Conservation (phyloP, 2,797 vertebrate species). For the Helostoma temminkii region DNA sequence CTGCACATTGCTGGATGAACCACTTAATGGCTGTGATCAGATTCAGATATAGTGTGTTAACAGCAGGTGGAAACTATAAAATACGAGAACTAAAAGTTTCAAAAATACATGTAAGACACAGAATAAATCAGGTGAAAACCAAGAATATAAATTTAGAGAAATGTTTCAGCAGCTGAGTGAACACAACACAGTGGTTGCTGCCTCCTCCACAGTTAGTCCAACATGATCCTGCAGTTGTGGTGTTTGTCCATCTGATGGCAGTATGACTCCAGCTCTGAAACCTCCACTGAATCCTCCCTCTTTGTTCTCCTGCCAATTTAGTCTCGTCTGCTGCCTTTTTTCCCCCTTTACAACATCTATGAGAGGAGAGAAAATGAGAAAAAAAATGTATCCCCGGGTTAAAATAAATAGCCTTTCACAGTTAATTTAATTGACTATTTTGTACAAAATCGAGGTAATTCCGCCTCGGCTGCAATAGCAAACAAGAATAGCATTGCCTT, state of each 20-base stretch:
- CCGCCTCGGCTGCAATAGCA: slow-evolving; percentile 79
- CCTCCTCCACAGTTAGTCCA: background rate
- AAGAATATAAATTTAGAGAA: background rate
- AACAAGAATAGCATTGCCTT: slow-evolving; percentile 84
- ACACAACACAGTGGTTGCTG: background rate
- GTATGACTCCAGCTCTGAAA: slow-evolving; percentile 78
- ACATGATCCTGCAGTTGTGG: slow-evolving; percentile 30
- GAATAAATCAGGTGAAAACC: background rate
- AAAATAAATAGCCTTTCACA: slow-evolving; percentile 89
- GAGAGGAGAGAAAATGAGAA: slow-evolving; percentile 67
- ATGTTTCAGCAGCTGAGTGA: background rate
- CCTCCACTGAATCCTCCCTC: slow-evolving; percentile 54
- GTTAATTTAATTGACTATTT: slow-evolving; percentile 90
- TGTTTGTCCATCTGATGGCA: slow-evolving; percentile 83
- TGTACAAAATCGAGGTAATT: slow-evolving; percentile 88
- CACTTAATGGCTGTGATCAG: background rate
- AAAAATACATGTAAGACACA: background rate
- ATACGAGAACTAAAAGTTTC: background rate
- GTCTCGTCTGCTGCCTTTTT: slow-evolving; percentile 62
- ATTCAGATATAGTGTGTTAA: background rate
- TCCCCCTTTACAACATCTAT: slow-evolving; percentile 71
- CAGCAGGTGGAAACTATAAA: background rate
- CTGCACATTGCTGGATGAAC: background rate
- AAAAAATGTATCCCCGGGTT: slow-evolving; percentile 85
- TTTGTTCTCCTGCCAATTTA: slow-evolving; percentile 85